phyloP scores from a whole-genome alignment of 2,888 invertebrate species.

The Plebejus argus region DNA sequence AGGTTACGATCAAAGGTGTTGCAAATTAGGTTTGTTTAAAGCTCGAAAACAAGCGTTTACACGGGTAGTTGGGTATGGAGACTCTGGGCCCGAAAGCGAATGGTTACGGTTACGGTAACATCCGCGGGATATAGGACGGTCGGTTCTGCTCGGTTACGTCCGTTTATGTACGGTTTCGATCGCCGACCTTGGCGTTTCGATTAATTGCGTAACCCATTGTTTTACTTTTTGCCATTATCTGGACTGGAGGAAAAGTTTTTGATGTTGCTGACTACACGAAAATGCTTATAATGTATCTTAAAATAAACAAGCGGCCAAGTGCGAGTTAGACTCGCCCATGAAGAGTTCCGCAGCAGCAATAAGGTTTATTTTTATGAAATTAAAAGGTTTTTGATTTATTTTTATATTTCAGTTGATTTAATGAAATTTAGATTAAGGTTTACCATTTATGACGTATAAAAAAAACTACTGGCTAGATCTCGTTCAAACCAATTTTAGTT shows the following conservation, averaged over 20 bases:
- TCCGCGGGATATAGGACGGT: slow-evolving; percentile 65
- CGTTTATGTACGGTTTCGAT: slow-evolving; percentile 70
- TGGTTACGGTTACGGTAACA: slow-evolving; percentile 51
- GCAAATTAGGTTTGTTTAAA: slow-evolving; percentile 1
- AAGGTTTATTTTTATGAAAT: no score
- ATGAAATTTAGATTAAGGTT: no score
- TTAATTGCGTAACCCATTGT: slow-evolving; percentile 52
- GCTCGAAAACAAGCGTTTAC: slow-evolving; percentile 48
- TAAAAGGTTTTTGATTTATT: no score
- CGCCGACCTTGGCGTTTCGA: slow-evolving; percentile 64
- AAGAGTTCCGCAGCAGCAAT: no score
- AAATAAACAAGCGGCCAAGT: no score
- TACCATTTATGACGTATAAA: no score
- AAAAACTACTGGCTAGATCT: no score
- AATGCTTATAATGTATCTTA: background rate
- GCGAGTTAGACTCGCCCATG: no score
- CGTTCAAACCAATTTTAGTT: no score
- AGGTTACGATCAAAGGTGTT: background rate
- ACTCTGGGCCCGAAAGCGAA: slow-evolving; percentile 70
- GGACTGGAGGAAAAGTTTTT: slow-evolving; percentile 37
- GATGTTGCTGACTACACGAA: background rate
- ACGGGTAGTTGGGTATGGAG: slow-evolving; percentile 58
- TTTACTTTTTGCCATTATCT: slow-evolving; percentile 41
- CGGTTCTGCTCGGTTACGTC: slow-evolving; percentile 63
- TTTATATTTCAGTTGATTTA: no score